Evolutionary conservation across 2,888 invertebrate species (phyloP).

Genomic region (Agrochola macilenta): DNA sequence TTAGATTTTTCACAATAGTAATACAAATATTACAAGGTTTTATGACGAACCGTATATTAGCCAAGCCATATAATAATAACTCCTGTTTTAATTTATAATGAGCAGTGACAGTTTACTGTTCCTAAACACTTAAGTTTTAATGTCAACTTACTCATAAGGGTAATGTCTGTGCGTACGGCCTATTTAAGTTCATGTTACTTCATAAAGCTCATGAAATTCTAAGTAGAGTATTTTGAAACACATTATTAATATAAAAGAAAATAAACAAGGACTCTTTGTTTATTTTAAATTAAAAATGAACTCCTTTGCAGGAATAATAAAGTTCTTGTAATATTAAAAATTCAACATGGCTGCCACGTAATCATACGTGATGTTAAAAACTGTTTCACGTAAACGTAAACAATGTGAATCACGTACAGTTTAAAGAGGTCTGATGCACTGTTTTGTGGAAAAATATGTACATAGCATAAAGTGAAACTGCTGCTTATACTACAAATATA

Average conservation of each 20-base stretch:
- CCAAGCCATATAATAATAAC: slow-evolving; percentile 16
- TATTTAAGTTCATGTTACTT: not conserved
- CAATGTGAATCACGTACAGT: slow-evolving; percentile 43
- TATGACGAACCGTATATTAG: not conserved
- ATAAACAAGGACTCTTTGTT: not conserved
- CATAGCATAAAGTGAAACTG: not conserved
- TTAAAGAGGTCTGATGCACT: slow-evolving; percentile 31
- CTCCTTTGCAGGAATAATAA: slow-evolving; percentile 33
- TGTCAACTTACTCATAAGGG: slow-evolving; percentile 2
- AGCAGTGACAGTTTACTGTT: slow-evolving; percentile 20
- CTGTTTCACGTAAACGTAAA: slow-evolving; percentile 40
- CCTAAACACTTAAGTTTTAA: slow-evolving; percentile 27
- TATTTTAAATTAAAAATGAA: slow-evolving; percentile 3
- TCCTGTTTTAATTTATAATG: slow-evolving; percentile 32
- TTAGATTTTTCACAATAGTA: no score
- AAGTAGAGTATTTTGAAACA: not conserved
- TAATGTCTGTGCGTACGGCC: not conserved
- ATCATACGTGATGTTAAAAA: slow-evolving; percentile 49
- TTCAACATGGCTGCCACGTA: slow-evolving; percentile 40
- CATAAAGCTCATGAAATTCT: not conserved
- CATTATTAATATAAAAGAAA: not conserved
- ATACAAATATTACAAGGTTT: slow-evolving; percentile 29
- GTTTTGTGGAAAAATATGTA: slow-evolving; percentile 28
- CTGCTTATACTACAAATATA: no score
- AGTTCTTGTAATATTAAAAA: slow-evolving; percentile 23